Percentiles rank a stretch among this genome's conserved stretches.
Conservation (phyloP, 2,888 invertebrate genomes). For the Stictocephala bisonia region DNA sequence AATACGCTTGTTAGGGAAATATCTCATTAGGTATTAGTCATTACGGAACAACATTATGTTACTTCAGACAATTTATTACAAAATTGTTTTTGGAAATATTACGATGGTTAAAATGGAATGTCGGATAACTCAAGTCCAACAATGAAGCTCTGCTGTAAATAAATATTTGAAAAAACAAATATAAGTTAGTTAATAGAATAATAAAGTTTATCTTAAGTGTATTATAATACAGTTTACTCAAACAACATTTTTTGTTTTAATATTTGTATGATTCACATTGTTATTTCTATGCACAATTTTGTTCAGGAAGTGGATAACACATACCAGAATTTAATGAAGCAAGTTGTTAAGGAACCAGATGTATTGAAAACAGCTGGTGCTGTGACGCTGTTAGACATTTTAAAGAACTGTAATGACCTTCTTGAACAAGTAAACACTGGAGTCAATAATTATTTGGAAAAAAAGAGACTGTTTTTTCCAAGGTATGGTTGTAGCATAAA, state of each 20-base stretch:
- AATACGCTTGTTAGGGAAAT: too few species aligned
- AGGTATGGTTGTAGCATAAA: too few species aligned
- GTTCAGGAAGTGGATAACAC: slow-evolving; percentile 73
- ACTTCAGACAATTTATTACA: too few species aligned
- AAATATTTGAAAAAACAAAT: too few species aligned
- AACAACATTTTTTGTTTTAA: background rate
- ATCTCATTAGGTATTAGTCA: too few species aligned
- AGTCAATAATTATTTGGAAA: slow-evolving; percentile 84
- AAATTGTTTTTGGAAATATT: too few species aligned
- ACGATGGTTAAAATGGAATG: too few species aligned
- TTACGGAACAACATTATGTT: too few species aligned
- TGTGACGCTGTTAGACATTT: slow-evolving; percentile 75
- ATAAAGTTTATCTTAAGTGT: background rate
- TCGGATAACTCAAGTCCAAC: too few species aligned
- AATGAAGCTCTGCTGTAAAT: too few species aligned
- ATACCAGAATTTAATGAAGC: slow-evolving; percentile 75
- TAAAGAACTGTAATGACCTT: slow-evolving; percentile 72
- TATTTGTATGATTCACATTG: background rate
- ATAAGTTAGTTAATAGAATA: too few species aligned
- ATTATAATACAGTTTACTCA: background rate
- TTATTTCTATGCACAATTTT: background rate
- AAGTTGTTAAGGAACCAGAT: slow-evolving; percentile 72
- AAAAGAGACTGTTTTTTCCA: slow-evolving; percentile 84
- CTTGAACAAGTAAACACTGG: slow-evolving; percentile 86
- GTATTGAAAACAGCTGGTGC: slow-evolving; percentile 76